Conservation (phyloP, 2,888 invertebrate species). For the Drosophila tanythrix region DNA sequence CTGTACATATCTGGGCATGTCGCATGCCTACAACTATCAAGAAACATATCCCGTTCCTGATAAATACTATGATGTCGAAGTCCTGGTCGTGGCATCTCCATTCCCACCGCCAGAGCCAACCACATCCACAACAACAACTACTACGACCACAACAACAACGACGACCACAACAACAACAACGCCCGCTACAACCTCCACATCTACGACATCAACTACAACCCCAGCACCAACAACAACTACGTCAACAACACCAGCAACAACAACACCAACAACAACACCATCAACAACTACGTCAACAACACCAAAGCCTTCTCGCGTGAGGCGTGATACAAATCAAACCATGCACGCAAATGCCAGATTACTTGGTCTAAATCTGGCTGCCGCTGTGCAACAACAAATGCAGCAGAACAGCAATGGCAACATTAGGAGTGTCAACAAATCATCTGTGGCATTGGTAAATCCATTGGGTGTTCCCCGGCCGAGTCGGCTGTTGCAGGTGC, state of each 20-base stretch:
- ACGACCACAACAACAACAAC: constrained; percentile 85
- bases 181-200: constrained; percentile 85
- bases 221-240: constrained; percentile 82
- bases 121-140: constrained; percentile 84
- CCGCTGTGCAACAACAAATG: constrained; percentile 55
- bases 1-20: constrained; percentile 89
- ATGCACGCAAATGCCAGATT: constrained; percentile 77
- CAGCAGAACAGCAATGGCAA: constrained; percentile 20
- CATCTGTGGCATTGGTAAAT: constrained; percentile 62
- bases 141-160: constrained; percentile 86
- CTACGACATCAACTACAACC: constrained; percentile 83
- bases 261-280: constrained; percentile 85
- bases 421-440: constrained; percentile 26
- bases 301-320: constrained; percentile 46
- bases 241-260: constrained; percentile 85
- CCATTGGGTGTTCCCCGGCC: constrained; percentile 60
- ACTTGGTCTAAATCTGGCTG: constrained; percentile 75
- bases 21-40: constrained; percentile 87
- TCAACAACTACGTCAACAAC: constrained; percentile 84
- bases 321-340: constrained; percentile 69
- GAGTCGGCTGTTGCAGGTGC: constrained; percentile 1
- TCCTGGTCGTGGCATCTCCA: constrained; percentile 89
- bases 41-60: constrained; percentile 88
- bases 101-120: constrained; percentile 86
- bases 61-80: constrained; percentile 88